phyloP scores from a whole-genome alignment of 2,888 invertebrate genomes.

The Melolontha melolontha region DNA sequence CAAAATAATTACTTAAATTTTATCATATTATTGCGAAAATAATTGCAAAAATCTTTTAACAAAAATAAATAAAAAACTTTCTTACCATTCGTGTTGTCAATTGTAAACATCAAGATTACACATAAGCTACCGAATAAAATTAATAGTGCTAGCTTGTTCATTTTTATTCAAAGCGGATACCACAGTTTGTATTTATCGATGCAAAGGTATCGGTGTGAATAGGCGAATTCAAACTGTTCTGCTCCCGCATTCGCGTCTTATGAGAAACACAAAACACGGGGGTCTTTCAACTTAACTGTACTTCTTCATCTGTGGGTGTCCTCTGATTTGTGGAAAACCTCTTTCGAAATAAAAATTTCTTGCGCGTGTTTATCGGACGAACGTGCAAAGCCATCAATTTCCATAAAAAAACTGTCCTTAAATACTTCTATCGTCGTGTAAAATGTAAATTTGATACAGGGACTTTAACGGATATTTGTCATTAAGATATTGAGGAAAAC shows the following conservation, averaged over 20 bases:
- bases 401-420: too few relatives aligned
- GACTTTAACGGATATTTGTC: too few relatives aligned
- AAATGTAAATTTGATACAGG: too few relatives aligned
- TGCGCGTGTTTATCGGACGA: slow-evolving; percentile 9
- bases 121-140: slow-evolving; percentile 4
- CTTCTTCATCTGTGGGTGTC: slow-evolving; percentile 29
- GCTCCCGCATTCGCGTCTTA: slow-evolving; percentile 15
- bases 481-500: too few relatives aligned
- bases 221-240: slow-evolving; percentile 15
- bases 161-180: neutral
- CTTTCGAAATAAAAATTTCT: slow-evolving; percentile 14
- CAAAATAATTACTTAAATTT: too few relatives aligned
- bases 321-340: slow-evolving; percentile 19
- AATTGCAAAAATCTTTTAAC: too few relatives aligned
- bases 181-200: neutral
- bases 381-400: too few relatives aligned
- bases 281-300: slow-evolving; percentile 36
- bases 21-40: too few relatives aligned
- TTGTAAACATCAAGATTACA: slow-evolving; percentile 5
- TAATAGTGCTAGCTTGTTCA: slow-evolving; percentile 2
- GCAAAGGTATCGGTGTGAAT: slow-evolving; percentile 7
- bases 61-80: slow-evolving; percentile 17
- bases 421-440: too few relatives aligned
- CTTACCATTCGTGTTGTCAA: slow-evolving; percentile 22
- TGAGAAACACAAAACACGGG: slow-evolving; percentile 1